A percentile compares a stretch with the other conserved stretches of the same genome.
phyloP scores from a whole-genome alignment of 2,888 invertebrate genomes.

The Drosophila differens region DNA sequence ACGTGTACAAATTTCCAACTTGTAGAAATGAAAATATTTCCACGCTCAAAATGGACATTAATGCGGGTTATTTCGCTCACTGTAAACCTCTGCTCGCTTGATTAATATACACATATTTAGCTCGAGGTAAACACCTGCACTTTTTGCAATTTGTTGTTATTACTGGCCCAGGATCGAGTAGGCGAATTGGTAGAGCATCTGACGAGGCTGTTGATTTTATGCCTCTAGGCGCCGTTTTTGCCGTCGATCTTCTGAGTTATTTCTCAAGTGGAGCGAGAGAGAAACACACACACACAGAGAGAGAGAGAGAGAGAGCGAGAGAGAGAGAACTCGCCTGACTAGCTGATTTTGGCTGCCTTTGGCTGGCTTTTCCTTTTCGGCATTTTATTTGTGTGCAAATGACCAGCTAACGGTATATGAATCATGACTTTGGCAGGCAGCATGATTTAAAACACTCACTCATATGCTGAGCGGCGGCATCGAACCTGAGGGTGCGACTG shows the following conservation, averaged over 20 bases:
- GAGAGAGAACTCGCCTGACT: conserved; percentile 16
- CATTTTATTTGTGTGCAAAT: conserved; percentile 81
- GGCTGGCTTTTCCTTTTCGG: conserved; percentile 68
- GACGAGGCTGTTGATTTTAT: conserved; percentile 35
- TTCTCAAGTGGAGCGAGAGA: conserved; percentile 57
- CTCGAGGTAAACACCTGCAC: conserved; percentile 81
- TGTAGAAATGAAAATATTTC: conserved; percentile 20
- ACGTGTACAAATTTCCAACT: conserved; percentile 61
- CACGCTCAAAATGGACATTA: conserved; percentile 6
- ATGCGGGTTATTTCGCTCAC: conserved; percentile 25
- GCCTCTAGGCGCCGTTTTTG: conserved; percentile 50
- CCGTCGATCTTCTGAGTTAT: conserved; percentile 58
- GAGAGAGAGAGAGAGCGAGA: neutral
- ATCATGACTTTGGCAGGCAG: conserved; percentile 85
- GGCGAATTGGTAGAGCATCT: conserved; percentile 9
- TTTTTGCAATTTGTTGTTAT: conserved; percentile 80
- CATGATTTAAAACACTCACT: conserved; percentile 83
- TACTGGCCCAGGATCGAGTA: conserved; percentile 16
- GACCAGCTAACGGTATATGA: conserved; percentile 85
- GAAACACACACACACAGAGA: neutral
- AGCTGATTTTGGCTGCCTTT: conserved; percentile 21
- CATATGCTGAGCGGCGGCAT: conserved; percentile 61
- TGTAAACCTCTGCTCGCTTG: conserved; percentile 2
- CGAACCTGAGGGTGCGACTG: conserved; percentile 6
- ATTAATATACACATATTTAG: conserved; percentile 47